Evolutionary conservation across 1,140 invertebrate genomes (phyloP), one percentile per base, ranked within the genome.

Genomic region (Tigriopus japonicus): DNA sequence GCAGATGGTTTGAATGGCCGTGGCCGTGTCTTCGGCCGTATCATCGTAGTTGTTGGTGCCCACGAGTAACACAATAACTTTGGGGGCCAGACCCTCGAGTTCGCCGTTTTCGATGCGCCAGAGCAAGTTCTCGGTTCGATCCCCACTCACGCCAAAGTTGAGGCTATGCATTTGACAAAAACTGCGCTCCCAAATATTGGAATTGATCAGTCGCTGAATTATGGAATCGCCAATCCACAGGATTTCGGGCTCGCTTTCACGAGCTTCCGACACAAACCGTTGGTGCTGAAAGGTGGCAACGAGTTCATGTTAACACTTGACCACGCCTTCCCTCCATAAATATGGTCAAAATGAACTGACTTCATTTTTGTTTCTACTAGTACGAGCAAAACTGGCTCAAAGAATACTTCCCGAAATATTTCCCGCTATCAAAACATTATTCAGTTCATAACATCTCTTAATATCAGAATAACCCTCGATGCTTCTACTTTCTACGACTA

Each of bases 21-120:
- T 84, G 62, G 80, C 77, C 23, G 91, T 80, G 74, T 91, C 75
- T 65, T 85, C 82, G 23, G 84, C 76, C 51, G 78, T 78, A 71
- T 86, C 78, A 55, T 75, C 77, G 68, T 85, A 76, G 73, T 92
- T 91, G 71, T 91, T 90, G 61, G 87, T 89, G 59, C 89, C 88
- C 62, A 86, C 82, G 71, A 84, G 77, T 9, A 93, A 68, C 41
- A 93, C 85, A 65, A 91, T 80, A 6, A 86, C 84, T 76, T 90
- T 92, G 17, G 87, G 87, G 70, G 83, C 80, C 58, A 90, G 80
- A 73, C 82, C 78, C 68, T 92, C 87, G 65, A 94, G 72, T 73
- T 87, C 87, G 60, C 87, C 87, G 76, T 91, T 87, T 68, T 79
- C 73, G 35, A 92, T 79, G 67, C 89, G 76, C 88, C 89, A 94